Evolutionary conservation across 1,140 invertebrate species (phyloP), one percentile per base, ranked within the genome.

Genomic region (Gonatopus flavifemur): DNA sequence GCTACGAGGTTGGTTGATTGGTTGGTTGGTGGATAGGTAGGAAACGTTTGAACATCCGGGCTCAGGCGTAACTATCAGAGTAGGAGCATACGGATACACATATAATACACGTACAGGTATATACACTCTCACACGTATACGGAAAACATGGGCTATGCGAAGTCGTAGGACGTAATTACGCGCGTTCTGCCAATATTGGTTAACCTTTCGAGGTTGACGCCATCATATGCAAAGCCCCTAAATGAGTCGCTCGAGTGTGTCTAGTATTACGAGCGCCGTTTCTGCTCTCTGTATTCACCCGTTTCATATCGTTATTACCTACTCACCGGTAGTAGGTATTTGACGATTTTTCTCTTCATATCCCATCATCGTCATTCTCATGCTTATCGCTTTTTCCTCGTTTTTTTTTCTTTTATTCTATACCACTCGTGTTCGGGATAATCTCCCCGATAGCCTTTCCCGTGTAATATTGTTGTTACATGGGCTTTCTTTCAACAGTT

Each of bases 181-280:
- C 64, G 64, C 62, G 67, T 73, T 76, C 71, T 70, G 70, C 73
- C 71, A 78, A 78, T 78, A 78, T 78, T 78, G 74, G 72, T 73
- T 72, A 74, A 76, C 73, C 76, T 77, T 78, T 78, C 70, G 72
- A 78, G 74, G 70, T 74, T 75, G 71, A 70, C 71, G 70, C 67
- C 67, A 66, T 69, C 69, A 73, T 76, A 74, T 72, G 72, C 72
- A 75, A 73, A 72, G 70, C 67, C 74, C 67, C 66, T 76, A 76
- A n/a, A 76, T 76, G 74, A 76, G 71, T 70, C 63, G 64, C 64
- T 76, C 66, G 67, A 76, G 72, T 72, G 71, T 62, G 58, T 64
- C 66, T 62, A 66, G 61, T 66, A 69, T 69, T 69, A 68, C 64
- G 50, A 49, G 52, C 50, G 52, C 57, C 41, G 56, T 57, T 57